Conservation (phyloP, 2,113 vertebrate genomes). For the Lontra canadensis region DNA sequence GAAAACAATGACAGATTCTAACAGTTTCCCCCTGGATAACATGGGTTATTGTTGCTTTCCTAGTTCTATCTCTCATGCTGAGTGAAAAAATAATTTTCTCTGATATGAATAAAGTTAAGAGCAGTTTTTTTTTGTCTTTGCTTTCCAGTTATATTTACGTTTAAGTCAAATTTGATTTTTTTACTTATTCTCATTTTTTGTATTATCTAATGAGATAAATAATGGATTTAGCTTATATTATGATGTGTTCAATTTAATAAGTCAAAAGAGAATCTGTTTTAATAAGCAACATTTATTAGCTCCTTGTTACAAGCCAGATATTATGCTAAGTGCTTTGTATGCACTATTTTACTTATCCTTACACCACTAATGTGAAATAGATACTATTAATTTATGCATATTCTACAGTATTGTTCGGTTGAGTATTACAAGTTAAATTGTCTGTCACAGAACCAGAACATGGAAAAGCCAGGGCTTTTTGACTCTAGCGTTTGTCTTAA, state of each 20-base stretch:
- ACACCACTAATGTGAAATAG: neutral
- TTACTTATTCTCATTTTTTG: neutral
- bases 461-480: neutral
- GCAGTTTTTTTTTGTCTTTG: neutral
- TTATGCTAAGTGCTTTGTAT: neutral
- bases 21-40: neutral
- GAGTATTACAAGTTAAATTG: neutral
- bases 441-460: neutral
- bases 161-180: neutral
- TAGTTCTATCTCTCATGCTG: neutral
- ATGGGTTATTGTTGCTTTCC: neutral
- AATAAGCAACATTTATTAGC: neutral
- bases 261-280: neutral
- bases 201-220: neutral
- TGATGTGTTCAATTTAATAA: neutral
- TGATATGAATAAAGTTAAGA: neutral
- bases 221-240: neutral
- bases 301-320: neutral
- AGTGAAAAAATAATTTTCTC: conserved; percentile 20
- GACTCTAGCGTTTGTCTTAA: neutral
- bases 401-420: neutral
- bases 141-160: neutral
- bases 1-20: conserved; percentile 34
- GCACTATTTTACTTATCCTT: neutral
- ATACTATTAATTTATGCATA: neutral